A percentile compares a stretch with the other conserved stretches of the same genome.
Conservation (phyloP, 1,140 invertebrate species). For the Drosophila jambulina region DNA sequence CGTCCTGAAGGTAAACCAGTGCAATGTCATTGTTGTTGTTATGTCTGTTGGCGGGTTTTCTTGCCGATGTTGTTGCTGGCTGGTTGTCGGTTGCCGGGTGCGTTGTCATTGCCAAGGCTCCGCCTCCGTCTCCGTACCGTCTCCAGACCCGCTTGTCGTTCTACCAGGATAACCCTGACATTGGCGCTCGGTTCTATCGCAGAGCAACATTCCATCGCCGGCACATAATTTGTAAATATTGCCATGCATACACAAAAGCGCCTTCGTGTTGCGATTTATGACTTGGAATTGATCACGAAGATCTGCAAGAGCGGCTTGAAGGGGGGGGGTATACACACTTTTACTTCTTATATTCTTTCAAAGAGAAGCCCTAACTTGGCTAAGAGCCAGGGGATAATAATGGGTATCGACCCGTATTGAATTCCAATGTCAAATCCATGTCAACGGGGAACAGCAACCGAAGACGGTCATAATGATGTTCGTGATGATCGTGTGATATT, state of each 20-base stretch:
- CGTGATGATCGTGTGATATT: slow-evolving; percentile 50
- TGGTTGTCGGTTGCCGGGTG: slow-evolving; percentile 49
- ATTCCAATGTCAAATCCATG: slow-evolving; percentile 77
- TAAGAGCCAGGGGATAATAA: not conserved
- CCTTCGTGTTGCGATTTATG: slow-evolving; percentile 77
- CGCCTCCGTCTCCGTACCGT: slow-evolving; percentile 11
- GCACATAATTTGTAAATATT: slow-evolving; percentile 68
- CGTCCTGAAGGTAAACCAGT: slow-evolving; percentile 82
- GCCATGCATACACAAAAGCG: slow-evolving; percentile 58
- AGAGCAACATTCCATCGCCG: slow-evolving; percentile 68
- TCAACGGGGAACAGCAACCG: slow-evolving; percentile 34
- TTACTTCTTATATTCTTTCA: not conserved
- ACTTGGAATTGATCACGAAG: slow-evolving; percentile 71
- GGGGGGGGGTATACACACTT: not conserved
- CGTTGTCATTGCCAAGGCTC: slow-evolving; percentile 76
- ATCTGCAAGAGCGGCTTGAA: not conserved
- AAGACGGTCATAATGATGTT: slow-evolving; percentile 47
- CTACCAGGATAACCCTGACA: slow-evolving; percentile 57
- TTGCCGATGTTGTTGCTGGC: slow-evolving; percentile 8
- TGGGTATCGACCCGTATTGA: slow-evolving; percentile 62
- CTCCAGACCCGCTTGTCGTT: not conserved
- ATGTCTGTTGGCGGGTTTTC: slow-evolving; percentile 38
- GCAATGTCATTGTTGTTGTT: slow-evolving; percentile 76
- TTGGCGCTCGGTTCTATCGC: slow-evolving; percentile 69
- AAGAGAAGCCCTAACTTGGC: slow-evolving; percentile 24